Evolutionary conservation across 2,888 invertebrate species (phyloP).

Genomic region (Sarcophaga subvicina): DNA sequence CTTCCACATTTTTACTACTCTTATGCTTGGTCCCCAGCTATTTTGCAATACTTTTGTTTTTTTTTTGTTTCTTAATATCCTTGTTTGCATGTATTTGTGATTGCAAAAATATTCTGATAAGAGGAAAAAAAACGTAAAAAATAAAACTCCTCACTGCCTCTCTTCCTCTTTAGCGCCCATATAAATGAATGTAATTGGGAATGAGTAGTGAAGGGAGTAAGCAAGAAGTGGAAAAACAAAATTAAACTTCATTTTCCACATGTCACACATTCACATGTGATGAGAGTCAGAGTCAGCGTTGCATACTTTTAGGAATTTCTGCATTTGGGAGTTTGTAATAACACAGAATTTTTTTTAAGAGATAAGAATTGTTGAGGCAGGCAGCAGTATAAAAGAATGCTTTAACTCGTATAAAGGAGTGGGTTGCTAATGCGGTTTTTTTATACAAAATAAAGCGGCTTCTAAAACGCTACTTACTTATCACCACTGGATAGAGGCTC

Average conservation of each 20-base stretch:
- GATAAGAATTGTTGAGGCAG: too few species aligned
- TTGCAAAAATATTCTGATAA: too few species aligned
- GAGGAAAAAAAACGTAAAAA: too few species aligned
- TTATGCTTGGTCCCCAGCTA: conserved; percentile 4
- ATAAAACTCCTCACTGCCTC: too few species aligned
- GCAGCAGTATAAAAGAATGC: too few species aligned
- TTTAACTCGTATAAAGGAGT: too few species aligned
- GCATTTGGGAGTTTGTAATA: conserved; percentile 5
- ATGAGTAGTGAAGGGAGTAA: conserved; percentile 5
- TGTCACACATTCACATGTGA: conserved; percentile 57
- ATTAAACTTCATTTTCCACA: conserved; percentile 60
- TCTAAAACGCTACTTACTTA: too few species aligned
- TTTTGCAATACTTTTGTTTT: conserved; percentile 34
- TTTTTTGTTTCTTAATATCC: neutral
- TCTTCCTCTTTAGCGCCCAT: neutral
- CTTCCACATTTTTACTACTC: neutral
- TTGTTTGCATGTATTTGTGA: neutral
- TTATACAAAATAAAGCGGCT: too few species aligned
- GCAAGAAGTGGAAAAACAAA: conserved; percentile 1
- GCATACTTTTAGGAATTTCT: neutral
- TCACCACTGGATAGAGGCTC: too few species aligned
- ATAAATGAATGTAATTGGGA: conserved; percentile 53
- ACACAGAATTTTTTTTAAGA: too few species aligned
- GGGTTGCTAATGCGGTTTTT: too few species aligned
- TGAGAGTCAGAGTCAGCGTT: conserved; percentile 2